phyloP scores from a whole-genome alignment of 2,888 invertebrate genomes.

The Polymixis flavicincta region DNA sequence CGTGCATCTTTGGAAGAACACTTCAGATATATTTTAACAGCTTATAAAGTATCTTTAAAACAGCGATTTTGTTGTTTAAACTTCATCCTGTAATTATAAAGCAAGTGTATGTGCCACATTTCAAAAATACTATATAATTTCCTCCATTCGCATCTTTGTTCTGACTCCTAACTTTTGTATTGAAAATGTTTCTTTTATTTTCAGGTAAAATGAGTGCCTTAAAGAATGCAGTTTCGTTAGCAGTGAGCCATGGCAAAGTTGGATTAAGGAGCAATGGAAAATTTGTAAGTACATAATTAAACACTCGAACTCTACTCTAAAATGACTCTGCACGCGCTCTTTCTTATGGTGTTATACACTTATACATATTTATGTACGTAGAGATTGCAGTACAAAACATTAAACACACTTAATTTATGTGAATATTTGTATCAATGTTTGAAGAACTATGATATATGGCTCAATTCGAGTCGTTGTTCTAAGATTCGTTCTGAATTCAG shows the following conservation, averaged over 20 bases:
- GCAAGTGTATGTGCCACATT: no score
- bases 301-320: not conserved
- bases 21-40: not conserved
- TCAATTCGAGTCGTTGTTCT: no score
- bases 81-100: not conserved
- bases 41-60: not conserved
- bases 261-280: constrained; percentile 78
- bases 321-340: not conserved
- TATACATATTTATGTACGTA: not conserved
- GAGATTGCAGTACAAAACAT: constrained; percentile 3
- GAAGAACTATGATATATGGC: not conserved
- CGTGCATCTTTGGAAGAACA: not conserved
- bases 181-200: constrained; percentile 50
- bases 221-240: constrained; percentile 78
- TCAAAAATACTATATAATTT: not conserved
- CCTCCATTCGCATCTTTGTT: not conserved
- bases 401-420: not conserved
- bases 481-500: not conserved
- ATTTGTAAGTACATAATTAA: constrained; percentile 69
- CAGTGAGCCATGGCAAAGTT: constrained; percentile 77
- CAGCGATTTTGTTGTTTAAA: not conserved
- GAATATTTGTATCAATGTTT: not conserved
- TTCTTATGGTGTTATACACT: not conserved
- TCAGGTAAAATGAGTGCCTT: constrained; percentile 81
- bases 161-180: not conserved